These are phyloP conservation scores for Hippocampus comes DNA, from an alignment of 2,113 vertebrate genomes.

Conservation along the genomic window DNA sequence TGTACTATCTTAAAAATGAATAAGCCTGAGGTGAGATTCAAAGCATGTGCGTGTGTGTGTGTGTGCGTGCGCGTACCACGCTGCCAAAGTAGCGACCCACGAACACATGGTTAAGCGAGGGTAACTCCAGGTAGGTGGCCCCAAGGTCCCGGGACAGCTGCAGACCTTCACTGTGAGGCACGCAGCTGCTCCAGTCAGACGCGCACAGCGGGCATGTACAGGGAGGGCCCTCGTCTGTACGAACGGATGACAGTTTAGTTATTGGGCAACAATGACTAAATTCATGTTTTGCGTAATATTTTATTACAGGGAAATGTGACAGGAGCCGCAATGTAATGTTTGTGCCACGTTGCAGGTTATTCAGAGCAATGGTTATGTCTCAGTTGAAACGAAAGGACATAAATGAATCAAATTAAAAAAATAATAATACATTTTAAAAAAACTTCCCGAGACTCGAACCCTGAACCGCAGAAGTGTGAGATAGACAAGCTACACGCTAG, in stretches of 20 bases:
- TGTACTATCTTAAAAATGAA: slow-evolving; percentile 6
- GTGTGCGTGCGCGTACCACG: slow-evolving; percentile 72
- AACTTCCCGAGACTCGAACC: no score
- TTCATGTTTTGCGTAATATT: neutral
- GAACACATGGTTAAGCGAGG: slow-evolving; percentile 88
- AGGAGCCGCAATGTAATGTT: neutral
- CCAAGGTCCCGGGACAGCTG: slow-evolving; percentile 91
- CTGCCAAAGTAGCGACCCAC: slow-evolving; percentile 92
- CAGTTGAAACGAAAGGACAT: no score
- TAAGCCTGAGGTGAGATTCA: neutral
- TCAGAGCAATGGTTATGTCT: neutral
- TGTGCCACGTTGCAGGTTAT: neutral
- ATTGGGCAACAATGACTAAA: neutral
- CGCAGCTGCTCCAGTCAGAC: slow-evolving; percentile 87
- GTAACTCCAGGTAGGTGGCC: slow-evolving; percentile 90
- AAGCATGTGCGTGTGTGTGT: neutral
- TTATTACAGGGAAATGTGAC: neutral
- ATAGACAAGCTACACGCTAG: no score
- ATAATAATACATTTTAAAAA: no score
- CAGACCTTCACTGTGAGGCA: slow-evolving; percentile 85
- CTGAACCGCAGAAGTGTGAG: no score
- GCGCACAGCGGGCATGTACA: slow-evolving; percentile 92
- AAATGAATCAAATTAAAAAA: no score
- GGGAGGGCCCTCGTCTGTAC: slow-evolving; percentile 80
- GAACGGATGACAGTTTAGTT: neutral